These are phyloP conservation scores for Callyntrura sp. DNA, from an alignment of 2,888 invertebrate species.

Conservation along the genomic window DNA sequence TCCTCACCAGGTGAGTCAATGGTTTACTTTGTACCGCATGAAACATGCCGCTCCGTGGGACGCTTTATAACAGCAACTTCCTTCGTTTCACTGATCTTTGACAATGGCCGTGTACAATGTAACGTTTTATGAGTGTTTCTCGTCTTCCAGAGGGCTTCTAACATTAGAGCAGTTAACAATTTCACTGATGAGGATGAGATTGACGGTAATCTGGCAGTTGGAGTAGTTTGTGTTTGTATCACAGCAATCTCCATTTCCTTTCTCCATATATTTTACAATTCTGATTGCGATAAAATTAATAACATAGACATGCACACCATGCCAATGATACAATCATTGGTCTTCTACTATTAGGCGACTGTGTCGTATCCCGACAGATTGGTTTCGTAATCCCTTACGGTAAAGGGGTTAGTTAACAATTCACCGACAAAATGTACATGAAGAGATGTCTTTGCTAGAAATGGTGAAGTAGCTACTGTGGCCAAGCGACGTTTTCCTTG, in stretches of 20 bases:
- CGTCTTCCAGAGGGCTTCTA: constrained; percentile 26
- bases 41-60: constrained; percentile 40
- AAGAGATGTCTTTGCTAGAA: no score
- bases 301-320: constrained; percentile 35
- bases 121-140: constrained; percentile 44
- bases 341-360: no score
- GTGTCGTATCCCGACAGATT: no score
- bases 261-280: constrained; percentile 21
- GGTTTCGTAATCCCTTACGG: no score
- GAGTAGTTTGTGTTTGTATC: constrained; percentile 25
- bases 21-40: neutral
- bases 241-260: constrained; percentile 52
- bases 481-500: constrained; percentile 3
- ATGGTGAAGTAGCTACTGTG: neutral
- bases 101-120: neutral
- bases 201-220: constrained; percentile 15
- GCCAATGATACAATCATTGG: no score
- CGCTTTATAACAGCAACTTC: constrained; percentile 46
- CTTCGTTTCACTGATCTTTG: constrained; percentile 47
- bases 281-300: constrained; percentile 23
- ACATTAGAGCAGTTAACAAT: neutral
- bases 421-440: no score
- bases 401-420: no score
- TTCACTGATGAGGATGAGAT: neutral
- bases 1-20: constrained; percentile 1